Evolutionary conservation across 2,113 vertebrate species (phyloP).

Genomic region (Alexandromys fortis): DNA sequence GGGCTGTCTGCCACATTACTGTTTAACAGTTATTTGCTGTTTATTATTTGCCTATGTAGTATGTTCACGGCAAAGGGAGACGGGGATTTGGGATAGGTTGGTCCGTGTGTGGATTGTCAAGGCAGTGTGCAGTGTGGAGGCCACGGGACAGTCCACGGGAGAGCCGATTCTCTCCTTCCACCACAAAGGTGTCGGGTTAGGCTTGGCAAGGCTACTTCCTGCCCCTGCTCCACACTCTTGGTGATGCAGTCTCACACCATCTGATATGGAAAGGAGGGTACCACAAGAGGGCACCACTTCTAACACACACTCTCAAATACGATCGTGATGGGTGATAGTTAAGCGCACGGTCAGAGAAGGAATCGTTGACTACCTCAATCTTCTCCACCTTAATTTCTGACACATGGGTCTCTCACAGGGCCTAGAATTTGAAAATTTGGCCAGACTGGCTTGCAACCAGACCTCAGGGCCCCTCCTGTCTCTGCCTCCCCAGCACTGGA

Average conservation of each 20-base stretch:
- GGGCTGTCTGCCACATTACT: not conserved
- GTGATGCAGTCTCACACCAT: not conserved
- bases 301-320: not conserved
- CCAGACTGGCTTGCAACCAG: not conserved
- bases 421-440: not conserved
- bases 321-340: not conserved
- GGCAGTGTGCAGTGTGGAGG: not conserved
- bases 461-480: not conserved
- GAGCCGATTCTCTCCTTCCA: not conserved
- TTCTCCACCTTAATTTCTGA: not conserved
- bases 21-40: not conserved
- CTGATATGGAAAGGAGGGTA: not conserved
- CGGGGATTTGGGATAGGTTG: too few relatives aligned
- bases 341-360: fast-evolving
- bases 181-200: too few relatives aligned
- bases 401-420: not conserved
- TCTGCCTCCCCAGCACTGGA: not conserved
- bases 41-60: not conserved
- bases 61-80: too few relatives aligned
- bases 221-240: not conserved
- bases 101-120: not conserved
- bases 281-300: slow-evolving; percentile 60
- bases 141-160: not conserved
- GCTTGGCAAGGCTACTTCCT: too few relatives aligned
- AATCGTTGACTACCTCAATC: not conserved